Percentiles rank a stretch among this genome's conserved stretches.
Evolutionary conservation across 2,888 invertebrate species (phyloP).

Genomic region (Eledona agricola): DNA sequence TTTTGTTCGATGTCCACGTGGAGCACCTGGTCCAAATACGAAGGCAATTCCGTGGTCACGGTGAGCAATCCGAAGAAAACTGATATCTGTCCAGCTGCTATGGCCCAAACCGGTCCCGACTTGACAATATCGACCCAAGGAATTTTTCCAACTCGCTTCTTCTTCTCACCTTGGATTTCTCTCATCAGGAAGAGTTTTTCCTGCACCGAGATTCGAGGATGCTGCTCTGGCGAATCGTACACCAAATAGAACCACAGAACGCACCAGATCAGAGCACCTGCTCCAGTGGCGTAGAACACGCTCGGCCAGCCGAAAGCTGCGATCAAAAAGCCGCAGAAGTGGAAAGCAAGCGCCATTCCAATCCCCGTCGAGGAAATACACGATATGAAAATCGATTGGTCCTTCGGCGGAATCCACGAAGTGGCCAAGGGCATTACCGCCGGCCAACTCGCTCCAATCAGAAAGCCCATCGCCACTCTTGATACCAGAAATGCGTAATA

Average conservation of each 20-base stretch:
- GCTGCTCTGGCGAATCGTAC: too few relatives aligned
- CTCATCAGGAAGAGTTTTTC: too few relatives aligned
- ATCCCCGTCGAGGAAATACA: slow-evolving; percentile 1
- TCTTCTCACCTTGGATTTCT: slow-evolving; percentile 4
- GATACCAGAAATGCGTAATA: slow-evolving; percentile 9
- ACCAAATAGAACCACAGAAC: slow-evolving; percentile 1
- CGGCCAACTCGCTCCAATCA: slow-evolving; percentile 13
- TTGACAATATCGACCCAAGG: slow-evolving; percentile 5
- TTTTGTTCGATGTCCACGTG: slow-evolving; percentile 1
- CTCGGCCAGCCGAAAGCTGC: neutral
- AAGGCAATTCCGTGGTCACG: slow-evolving; percentile 1
- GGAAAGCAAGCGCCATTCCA: slow-evolving; percentile 7
- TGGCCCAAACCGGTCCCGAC: slow-evolving; percentile 10
- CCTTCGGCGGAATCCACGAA: slow-evolving; percentile 14
- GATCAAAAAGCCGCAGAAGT: slow-evolving; percentile 7
- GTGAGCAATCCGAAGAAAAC: slow-evolving; percentile 4
- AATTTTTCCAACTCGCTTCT: slow-evolving; percentile 1
- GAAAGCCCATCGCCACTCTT: slow-evolving; percentile 9
- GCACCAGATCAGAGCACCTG: neutral
- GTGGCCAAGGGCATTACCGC: slow-evolving; percentile 12
- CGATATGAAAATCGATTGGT: slow-evolving; percentile 11
- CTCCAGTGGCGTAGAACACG: neutral
- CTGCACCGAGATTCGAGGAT: slow-evolving; percentile 9
- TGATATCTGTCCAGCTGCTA: slow-evolving; percentile 5
- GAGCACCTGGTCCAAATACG: slow-evolving; percentile 7